These are phyloP conservation scores for Semnornis frantzii DNA, from an alignment of 2,113 vertebrate species.

Conservation along the genomic window DNA sequence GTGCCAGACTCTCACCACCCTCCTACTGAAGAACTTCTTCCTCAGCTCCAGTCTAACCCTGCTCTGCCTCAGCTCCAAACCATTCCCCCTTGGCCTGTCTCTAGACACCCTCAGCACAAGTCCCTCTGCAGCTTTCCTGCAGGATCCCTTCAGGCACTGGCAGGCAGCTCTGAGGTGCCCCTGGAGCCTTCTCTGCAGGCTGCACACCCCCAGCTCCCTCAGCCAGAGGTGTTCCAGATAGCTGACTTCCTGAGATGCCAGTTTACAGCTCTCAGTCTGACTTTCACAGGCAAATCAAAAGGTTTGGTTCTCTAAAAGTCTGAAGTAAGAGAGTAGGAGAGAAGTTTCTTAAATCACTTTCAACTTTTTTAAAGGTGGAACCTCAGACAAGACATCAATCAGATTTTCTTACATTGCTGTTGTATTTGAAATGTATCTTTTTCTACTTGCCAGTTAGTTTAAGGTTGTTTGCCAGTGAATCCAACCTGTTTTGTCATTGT, in stretches of 20 bases:
- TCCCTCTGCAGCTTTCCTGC: no score
- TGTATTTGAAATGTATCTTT: not conserved
- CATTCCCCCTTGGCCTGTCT: no score
- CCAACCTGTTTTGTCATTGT: not conserved
- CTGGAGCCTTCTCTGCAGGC: no score
- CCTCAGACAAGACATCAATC: not conserved
- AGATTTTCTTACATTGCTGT: not conserved
- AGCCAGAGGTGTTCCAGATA: no score
- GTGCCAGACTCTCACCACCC: no score
- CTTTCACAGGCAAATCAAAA: not conserved
- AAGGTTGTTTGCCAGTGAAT: not conserved
- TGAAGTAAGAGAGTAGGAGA: not conserved
- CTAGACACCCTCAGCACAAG: no score
- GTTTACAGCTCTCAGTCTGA: not conserved
- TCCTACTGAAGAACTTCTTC: no score
- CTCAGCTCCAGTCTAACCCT: no score
- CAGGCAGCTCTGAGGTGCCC: no score
- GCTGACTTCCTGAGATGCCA: not conserved
- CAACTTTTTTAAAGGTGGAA: not conserved
- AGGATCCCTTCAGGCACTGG: no score
- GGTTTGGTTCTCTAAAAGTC: not conserved
- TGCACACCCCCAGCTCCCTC: no score
- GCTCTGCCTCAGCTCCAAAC: no score
- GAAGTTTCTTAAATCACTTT: not conserved
- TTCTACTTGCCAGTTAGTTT: not conserved